Evolutionary conservation across 2,888 invertebrate species (phyloP).

Genomic region (Eupithecia inturbata): DNA sequence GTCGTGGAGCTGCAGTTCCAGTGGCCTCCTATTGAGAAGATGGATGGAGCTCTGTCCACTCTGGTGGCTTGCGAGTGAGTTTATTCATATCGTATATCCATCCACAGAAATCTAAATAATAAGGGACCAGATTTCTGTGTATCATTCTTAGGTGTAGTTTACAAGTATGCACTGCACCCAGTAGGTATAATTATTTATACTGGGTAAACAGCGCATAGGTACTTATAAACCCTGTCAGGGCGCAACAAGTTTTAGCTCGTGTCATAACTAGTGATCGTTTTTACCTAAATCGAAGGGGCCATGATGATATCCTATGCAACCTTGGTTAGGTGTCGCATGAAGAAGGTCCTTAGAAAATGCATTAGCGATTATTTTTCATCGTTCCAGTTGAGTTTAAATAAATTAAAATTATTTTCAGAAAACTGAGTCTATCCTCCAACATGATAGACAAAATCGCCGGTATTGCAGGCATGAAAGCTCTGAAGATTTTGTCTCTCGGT

Average conservation of each 20-base stretch:
- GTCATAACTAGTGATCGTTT: background rate
- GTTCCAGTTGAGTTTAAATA: background rate
- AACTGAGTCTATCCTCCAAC: slow-evolving; percentile 95
- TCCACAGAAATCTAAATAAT: too few species aligned
- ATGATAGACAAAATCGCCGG: slow-evolving; percentile 97
- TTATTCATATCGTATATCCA: background rate
- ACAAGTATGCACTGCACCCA: too few species aligned
- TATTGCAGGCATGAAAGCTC: slow-evolving; percentile 90
- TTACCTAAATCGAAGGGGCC: background rate
- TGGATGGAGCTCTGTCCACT: slow-evolving; percentile 94
- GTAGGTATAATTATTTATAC: too few species aligned
- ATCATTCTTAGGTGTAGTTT: too few species aligned
- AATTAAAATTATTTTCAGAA: slow-evolving; percentile 79
- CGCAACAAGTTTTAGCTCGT: too few species aligned
- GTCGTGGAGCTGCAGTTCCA: slow-evolving; percentile 93
- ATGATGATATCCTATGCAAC: background rate
- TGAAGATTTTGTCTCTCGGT: slow-evolving; percentile 92
- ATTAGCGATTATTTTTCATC: background rate
- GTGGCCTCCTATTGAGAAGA: slow-evolving; percentile 97
- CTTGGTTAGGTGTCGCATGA: background rate
- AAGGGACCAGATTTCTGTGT: too few species aligned
- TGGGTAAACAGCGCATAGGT: too few species aligned
- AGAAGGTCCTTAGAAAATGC: background rate
- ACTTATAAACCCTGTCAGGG: too few species aligned
- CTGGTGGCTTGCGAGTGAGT: slow-evolving; percentile 87